Evolutionary conservation across 2,113 vertebrate species (phyloP).

Genomic region (Notiomystis cincta): DNA sequence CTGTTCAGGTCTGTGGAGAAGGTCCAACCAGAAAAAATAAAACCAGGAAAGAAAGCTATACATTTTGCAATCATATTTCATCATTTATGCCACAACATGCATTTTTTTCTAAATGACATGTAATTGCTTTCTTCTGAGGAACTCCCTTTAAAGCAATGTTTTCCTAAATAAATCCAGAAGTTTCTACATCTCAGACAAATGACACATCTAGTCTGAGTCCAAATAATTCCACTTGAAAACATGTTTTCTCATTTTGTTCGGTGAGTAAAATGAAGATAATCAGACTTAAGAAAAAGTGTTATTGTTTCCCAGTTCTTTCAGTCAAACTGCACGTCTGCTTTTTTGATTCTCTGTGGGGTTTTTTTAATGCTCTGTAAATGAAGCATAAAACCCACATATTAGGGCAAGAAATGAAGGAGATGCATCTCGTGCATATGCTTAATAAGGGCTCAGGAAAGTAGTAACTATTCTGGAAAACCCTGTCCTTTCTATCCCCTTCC

Average conservation of each 20-base stretch:
- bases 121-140: constrained; percentile 64
- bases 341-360: background rate
- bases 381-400: background rate
- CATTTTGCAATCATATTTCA: constrained; percentile 23
- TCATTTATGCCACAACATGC: constrained; percentile 1
- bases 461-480: background rate
- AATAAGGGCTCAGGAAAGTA: background rate
- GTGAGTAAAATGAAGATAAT: constrained; percentile 30
- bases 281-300: background rate
- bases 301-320: constrained; percentile 19
- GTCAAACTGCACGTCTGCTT: background rate
- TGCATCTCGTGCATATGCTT: background rate
- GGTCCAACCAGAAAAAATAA: constrained; percentile 12
- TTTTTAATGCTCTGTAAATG: constrained; percentile 24
- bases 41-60: constrained; percentile 9
- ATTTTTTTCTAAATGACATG: constrained; percentile 36
- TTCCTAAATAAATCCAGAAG: constrained; percentile 48
- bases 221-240: constrained; percentile 47
- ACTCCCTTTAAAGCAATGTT: constrained; percentile 46
- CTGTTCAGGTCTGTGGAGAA: background rate
- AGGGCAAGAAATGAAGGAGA: background rate
- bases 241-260: constrained; percentile 39
- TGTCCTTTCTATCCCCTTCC: background rate
- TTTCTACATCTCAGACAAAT: constrained; percentile 54
- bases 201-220: constrained; percentile 23